A percentile compares a stretch with the other conserved stretches of the same genome.
These are phyloP conservation scores for Rhinophrynus dorsalis DNA, from an alignment of 2,797 vertebrate species.

Conservation along the genomic window DNA sequence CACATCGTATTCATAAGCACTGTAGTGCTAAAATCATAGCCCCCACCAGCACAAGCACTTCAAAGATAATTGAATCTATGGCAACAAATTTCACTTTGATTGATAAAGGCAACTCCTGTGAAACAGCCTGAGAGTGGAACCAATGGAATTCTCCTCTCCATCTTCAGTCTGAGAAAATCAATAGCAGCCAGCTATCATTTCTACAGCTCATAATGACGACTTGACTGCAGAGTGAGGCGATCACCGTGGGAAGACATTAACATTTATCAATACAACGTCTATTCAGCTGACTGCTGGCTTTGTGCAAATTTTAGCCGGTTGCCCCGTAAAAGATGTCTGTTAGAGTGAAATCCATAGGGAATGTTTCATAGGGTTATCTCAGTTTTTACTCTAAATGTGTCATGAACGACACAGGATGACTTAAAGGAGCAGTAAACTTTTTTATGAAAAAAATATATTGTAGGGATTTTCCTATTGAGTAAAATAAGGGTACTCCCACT, in stretches of 20 bases:
- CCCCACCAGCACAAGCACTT: background rate
- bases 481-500: too few relatives aligned
- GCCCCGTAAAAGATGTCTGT: background rate
- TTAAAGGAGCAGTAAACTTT: too few relatives aligned
- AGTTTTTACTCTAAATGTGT: background rate
- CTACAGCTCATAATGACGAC: background rate
- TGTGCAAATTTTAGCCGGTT: background rate
- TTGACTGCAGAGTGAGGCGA: background rate
- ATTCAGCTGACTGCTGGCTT: background rate
- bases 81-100: background rate
- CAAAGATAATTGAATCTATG: background rate
- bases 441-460: too few relatives aligned
- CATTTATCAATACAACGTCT: background rate
- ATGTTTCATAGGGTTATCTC: background rate
- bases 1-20: background rate
- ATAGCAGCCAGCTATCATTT: constrained; percentile 17
- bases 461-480: too few relatives aligned
- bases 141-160: constrained; percentile 2
- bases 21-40: too few relatives aligned
- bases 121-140: constrained; percentile 12
- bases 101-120: background rate
- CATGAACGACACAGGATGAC: background rate
- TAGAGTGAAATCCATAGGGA: background rate
- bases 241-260: background rate
- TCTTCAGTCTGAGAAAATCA: background rate